Percentiles rank a stretch among this genome's conserved stretches.
phyloP scores from a whole-genome alignment of 1,140 invertebrate genomes.

The Protaetia brevitarsis region DNA sequence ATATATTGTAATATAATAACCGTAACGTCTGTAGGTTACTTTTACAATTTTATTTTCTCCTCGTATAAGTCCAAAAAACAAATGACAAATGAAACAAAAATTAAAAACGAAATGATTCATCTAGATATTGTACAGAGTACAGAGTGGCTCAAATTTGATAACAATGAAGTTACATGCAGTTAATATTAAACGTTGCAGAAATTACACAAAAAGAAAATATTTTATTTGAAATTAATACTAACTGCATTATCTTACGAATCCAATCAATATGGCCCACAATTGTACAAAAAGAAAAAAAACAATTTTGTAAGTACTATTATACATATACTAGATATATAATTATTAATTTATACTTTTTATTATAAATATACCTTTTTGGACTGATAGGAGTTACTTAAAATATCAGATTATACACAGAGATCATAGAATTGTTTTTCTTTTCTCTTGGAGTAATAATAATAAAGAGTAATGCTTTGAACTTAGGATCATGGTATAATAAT shows the following conservation, averaged over 20 bases:
- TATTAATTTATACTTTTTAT: slow-evolving; percentile 18
- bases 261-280: slow-evolving; percentile 9
- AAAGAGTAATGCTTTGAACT: slow-evolving; percentile 8
- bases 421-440: slow-evolving; percentile 34
- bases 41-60: slow-evolving; percentile 21
- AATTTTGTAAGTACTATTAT: slow-evolving; percentile 31
- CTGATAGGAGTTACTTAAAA: slow-evolving; percentile 33
- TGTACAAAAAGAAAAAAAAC: slow-evolving; percentile 28
- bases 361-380: slow-evolving; percentile 31
- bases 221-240: not conserved
- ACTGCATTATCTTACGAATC: slow-evolving; percentile 8
- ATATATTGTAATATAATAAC: slow-evolving; percentile 38
- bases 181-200: not conserved
- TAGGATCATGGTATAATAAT: too few relatives aligned
- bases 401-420: slow-evolving; percentile 35
- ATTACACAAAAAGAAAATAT: not conserved
- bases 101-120: not conserved
- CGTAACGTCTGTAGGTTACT: slow-evolving; percentile 36
- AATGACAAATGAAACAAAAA: not conserved
- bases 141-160: slow-evolving; percentile 2
- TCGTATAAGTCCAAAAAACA: slow-evolving; percentile 25
- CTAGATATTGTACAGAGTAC: slow-evolving; percentile 11
- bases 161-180: not conserved
- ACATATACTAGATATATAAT: slow-evolving; percentile 14
- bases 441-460: not conserved